phyloP scores from a whole-genome alignment of 2,888 invertebrate species.

The Iphiclides podalirius region DNA sequence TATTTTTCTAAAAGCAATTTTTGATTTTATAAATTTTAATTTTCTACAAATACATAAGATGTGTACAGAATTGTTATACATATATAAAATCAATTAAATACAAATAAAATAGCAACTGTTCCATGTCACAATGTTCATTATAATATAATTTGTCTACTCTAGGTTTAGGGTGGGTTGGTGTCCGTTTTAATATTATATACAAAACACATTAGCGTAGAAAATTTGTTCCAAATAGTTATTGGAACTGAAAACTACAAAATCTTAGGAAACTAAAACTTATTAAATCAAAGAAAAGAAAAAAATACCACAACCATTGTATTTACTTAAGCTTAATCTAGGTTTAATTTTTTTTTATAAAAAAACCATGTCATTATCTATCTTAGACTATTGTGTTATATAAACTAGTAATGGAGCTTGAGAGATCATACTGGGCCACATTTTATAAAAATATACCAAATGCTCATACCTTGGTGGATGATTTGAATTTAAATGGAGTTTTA shows the following conservation, averaged over 20 bases:
- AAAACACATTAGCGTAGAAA: constrained; percentile 28
- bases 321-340: background rate
- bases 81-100: background rate
- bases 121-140: constrained; percentile 21
- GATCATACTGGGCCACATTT: constrained; percentile 12
- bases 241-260: constrained; percentile 21
- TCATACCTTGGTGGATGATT: constrained; percentile 56
- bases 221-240: constrained; percentile 17
- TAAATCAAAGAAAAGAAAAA: constrained; percentile 5
- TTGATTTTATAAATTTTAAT: background rate
- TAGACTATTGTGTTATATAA: too few species aligned
- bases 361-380: too few species aligned
- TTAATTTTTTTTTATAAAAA: background rate
- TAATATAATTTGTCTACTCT: constrained; percentile 46
- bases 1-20: background rate
- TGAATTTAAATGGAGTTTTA: constrained; percentile 75
- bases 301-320: constrained; percentile 32
- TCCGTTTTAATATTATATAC: constrained; percentile 64
- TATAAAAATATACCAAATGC: constrained; percentile 9
- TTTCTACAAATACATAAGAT: too few species aligned
- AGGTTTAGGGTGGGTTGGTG: constrained; percentile 70
- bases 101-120: constrained; percentile 12
- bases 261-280: background rate
- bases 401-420: background rate
- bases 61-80: background rate